A percentile compares a stretch with the other conserved stretches of the same genome.
These are phyloP conservation scores for Ophthalmolycus amberensis DNA, from an alignment of 2,113 vertebrate genomes.

Conservation along the genomic window DNA sequence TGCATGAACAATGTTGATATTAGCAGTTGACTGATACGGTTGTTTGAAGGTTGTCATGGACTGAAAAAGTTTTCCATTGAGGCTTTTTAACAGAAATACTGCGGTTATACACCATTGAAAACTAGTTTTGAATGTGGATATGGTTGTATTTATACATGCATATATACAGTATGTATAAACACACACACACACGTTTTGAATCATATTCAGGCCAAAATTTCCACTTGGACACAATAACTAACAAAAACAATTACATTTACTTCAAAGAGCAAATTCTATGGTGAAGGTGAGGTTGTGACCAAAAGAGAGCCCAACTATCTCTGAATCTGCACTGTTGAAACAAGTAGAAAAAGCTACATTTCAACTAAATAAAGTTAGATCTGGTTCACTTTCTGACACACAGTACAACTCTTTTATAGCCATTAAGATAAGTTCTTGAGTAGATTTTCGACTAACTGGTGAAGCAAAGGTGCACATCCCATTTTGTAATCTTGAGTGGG, in stretches of 20 bases:
- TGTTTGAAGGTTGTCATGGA: conserved; percentile 57
- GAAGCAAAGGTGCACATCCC: not conserved
- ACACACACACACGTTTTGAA: too few relatives aligned
- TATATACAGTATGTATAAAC: too few relatives aligned
- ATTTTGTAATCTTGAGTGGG: not conserved
- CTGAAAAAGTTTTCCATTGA: not conserved
- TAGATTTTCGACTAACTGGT: not conserved
- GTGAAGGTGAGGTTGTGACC: too few relatives aligned
- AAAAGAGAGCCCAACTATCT: too few relatives aligned
- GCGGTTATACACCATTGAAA: not conserved
- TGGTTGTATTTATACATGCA: not conserved
- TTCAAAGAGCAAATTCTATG: too few relatives aligned
- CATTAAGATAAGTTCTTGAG: not conserved
- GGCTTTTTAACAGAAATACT: not conserved
- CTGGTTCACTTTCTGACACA: not conserved
- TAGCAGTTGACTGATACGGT: conserved; percentile 53
- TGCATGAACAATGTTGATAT: conserved; percentile 69
- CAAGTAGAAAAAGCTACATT: not conserved
- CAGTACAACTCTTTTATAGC: not conserved
- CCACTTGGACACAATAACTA: too few relatives aligned
- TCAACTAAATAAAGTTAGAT: not conserved
- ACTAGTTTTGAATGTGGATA: not conserved
- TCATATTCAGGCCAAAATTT: too few relatives aligned
- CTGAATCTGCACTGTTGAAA: not conserved
- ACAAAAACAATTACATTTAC: too few relatives aligned